Conservation (phyloP, 1,140 invertebrate genomes). For the Zaprionus lachaisei region DNA sequence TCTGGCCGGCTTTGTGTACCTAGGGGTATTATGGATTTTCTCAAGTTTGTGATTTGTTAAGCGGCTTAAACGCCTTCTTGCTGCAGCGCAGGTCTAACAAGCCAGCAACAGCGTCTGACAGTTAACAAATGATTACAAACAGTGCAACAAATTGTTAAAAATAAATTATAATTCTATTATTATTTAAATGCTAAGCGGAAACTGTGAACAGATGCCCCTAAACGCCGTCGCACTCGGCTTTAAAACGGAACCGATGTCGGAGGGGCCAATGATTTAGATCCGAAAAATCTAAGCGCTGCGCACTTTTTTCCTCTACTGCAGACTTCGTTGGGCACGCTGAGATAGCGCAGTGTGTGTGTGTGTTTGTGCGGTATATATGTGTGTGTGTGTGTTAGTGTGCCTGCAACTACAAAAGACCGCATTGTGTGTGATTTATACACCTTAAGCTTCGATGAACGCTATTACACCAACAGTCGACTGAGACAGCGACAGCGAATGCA, state of each 20-base stretch:
- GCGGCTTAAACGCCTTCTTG: conserved; percentile 73
- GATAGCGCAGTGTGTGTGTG: conserved; percentile 4
- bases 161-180: conserved; percentile 81
- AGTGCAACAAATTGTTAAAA: conserved; percentile 79
- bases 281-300: conserved; percentile 59
- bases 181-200: conserved; percentile 78
- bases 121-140: conserved; percentile 83
- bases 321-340: conserved; percentile 43
- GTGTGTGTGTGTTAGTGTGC: conserved; percentile 59
- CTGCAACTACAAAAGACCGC: conserved; percentile 79
- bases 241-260: conserved; percentile 56
- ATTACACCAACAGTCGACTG: conserved; percentile 66
- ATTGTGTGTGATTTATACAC: conserved; percentile 82
- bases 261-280: conserved; percentile 59
- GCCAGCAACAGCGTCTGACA: conserved; percentile 43
- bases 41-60: conserved; percentile 41
- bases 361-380: conserved; percentile 4
- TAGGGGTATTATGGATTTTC: conserved; percentile 46
- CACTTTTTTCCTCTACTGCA: conserved; percentile 43
- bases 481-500: conserved; percentile 13
- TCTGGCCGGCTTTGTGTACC: conserved; percentile 16
- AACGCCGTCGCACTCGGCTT: conserved; percentile 32
- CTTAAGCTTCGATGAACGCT: conserved; percentile 82
- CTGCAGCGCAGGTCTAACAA: conserved; percentile 26
- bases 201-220: conserved; percentile 59